Conservation (phyloP, 2,888 invertebrate species). For the Oscheius sp. region DNA sequence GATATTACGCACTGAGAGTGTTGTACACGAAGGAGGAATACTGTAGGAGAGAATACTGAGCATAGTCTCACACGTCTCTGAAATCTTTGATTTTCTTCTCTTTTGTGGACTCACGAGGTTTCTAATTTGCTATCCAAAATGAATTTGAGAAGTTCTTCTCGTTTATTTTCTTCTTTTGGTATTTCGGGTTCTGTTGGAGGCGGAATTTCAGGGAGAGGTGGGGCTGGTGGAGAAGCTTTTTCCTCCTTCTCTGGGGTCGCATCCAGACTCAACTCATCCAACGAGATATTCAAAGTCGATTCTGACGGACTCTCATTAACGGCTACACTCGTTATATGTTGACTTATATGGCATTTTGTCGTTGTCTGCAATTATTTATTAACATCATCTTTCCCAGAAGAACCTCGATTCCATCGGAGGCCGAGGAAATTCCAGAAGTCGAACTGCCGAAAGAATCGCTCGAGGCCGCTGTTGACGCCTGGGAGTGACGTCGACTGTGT, state of each 20-base stretch:
- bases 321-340: conserved; percentile 29
- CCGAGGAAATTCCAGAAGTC: conserved; percentile 63
- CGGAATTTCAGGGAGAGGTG: conserved; percentile 51
- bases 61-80: conserved; percentile 26
- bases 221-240: conserved; percentile 38
- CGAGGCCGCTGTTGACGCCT: conserved; percentile 57
- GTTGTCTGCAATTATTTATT: background rate
- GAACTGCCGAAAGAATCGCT: conserved; percentile 68
- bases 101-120: conserved; percentile 53
- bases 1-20: conserved; percentile 24
- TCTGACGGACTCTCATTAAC: conserved; percentile 28
- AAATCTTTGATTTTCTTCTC: background rate
- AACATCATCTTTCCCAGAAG: background rate
- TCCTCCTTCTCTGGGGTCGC: background rate
- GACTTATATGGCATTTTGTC: conserved; percentile 18
- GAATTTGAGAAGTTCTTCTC: conserved; percentile 60
- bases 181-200: conserved; percentile 35
- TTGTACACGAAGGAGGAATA: conserved; percentile 6
- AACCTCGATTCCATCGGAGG: conserved; percentile 24
- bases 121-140: conserved; percentile 66
- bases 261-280: conserved; percentile 20
- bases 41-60: conserved; percentile 15
- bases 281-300: conserved; percentile 30
- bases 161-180: background rate
- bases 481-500: conserved; percentile 60